phyloP scores from a whole-genome alignment of 2,113 vertebrate species.

The Dasyornis broadbenti region DNA sequence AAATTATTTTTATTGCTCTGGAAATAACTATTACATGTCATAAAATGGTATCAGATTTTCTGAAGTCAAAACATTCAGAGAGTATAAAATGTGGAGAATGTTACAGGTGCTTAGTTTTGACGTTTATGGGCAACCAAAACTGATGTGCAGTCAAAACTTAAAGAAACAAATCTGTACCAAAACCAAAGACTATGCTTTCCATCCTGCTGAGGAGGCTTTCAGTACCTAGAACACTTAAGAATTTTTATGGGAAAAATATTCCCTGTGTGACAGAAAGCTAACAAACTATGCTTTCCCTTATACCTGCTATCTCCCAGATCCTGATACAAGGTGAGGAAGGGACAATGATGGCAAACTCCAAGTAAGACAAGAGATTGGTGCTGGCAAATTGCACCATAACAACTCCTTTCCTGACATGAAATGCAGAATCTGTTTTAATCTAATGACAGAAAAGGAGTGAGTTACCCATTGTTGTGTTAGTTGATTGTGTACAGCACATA shows the following conservation, averaged over 20 bases:
- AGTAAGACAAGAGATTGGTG: neutral
- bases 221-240: neutral
- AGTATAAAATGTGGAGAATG: accelerated
- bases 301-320: neutral
- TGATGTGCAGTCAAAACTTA: neutral
- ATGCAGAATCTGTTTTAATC: neutral
- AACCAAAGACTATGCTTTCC: neutral
- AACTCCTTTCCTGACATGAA: neutral
- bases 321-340: neutral
- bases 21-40: neutral
- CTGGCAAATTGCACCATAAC: neutral
- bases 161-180: neutral
- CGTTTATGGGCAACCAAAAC: neutral
- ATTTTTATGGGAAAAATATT: neutral
- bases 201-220: neutral
- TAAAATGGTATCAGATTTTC: neutral
- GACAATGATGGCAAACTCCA: neutral
- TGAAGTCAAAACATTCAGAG: neutral
- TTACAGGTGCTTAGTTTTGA: neutral
- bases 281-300: neutral
- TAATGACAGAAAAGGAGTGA: neutral
- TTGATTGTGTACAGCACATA: neutral
- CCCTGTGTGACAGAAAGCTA: neutral
- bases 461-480: neutral
- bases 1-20: neutral